These are phyloP conservation scores for Drosophila gunungcola DNA, from an alignment of 1,140 invertebrate species.

Conservation along the genomic window DNA sequence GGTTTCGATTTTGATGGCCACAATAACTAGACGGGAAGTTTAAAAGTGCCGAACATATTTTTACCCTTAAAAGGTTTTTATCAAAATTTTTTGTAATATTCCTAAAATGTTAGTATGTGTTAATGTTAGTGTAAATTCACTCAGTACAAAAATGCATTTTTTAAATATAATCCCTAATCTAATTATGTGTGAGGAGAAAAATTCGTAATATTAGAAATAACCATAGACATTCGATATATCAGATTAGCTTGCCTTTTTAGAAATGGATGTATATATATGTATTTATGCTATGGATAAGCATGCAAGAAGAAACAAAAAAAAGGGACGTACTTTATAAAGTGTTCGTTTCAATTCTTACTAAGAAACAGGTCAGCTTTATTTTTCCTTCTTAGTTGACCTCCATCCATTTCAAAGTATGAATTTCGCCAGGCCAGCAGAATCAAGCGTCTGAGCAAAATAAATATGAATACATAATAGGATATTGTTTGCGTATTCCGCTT, in stretches of 20 bases:
- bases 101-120: too few relatives aligned
- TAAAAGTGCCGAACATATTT: background rate
- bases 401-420: background rate
- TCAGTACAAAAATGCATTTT: background rate
- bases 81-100: too few relatives aligned
- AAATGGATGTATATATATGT: too few relatives aligned
- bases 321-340: too few relatives aligned
- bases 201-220: too few relatives aligned
- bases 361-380: conserved; percentile 1
- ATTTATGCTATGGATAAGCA: too few relatives aligned
- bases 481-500: conserved; percentile 38
- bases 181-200: too few relatives aligned
- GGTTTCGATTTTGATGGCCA: conserved; percentile 55
- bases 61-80: conserved; percentile 23
- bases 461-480: conserved; percentile 48
- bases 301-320: too few relatives aligned
- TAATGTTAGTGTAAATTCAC: too few relatives aligned
- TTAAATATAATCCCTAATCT: background rate
- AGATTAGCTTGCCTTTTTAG: too few relatives aligned
- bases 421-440: conserved; percentile 27
- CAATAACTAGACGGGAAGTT: conserved; percentile 11
- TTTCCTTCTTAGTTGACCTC: conserved; percentile 4
- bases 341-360: background rate
- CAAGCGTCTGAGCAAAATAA: conserved; percentile 37
- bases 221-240: too few relatives aligned